Evolutionary conservation across 2,888 invertebrate species (phyloP).

Genomic region (Sphaerophoria rueppellii): DNA sequence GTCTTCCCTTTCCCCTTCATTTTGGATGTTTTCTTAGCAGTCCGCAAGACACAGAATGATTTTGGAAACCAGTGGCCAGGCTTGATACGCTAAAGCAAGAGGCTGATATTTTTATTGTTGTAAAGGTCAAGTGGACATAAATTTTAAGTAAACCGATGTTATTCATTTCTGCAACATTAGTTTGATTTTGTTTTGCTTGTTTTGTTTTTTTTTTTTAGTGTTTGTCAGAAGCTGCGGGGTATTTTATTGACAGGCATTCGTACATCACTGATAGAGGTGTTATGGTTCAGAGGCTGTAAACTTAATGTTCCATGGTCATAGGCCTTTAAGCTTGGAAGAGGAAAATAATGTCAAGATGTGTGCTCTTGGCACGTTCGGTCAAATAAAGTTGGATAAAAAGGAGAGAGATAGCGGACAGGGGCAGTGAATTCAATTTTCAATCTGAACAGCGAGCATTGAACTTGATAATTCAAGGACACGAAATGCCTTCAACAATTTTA

Average conservation of each 20-base stretch:
- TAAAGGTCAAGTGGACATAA: constrained; percentile 59
- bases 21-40: neutral
- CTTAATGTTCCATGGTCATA: too few species aligned
- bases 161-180: constrained; percentile 34
- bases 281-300: neutral
- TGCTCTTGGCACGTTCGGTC: too few species aligned
- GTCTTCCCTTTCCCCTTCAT: neutral
- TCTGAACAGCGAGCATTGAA: too few species aligned
- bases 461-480: too few species aligned
- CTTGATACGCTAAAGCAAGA: neutral
- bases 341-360: too few species aligned
- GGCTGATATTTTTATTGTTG: constrained; percentile 62
- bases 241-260: constrained; percentile 3
- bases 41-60: neutral
- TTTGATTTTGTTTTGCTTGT: too few species aligned
- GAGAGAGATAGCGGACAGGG: too few species aligned
- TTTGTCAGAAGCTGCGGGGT: neutral
- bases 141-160: constrained; percentile 28
- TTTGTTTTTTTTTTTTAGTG: neutral
- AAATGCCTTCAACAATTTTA: too few species aligned
- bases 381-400: too few species aligned
- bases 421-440: too few species aligned
- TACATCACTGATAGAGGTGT: neutral
- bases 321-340: too few species aligned
- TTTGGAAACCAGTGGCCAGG: constrained; percentile 13